Conservation (phyloP, 2,888 invertebrate species). For the Philhelius pedissequus region DNA sequence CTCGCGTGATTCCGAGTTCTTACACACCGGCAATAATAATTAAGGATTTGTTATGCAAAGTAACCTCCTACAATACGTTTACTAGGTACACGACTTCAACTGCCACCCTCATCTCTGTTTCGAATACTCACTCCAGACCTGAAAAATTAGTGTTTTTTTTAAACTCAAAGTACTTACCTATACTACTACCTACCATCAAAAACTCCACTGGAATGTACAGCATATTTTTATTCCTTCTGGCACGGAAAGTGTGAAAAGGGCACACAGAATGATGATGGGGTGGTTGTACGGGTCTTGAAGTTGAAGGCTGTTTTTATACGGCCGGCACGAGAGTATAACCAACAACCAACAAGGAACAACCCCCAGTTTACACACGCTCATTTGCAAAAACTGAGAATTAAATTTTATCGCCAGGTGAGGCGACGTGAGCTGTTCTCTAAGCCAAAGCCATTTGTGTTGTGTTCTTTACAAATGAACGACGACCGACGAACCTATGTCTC, state of each 20-base stretch:
- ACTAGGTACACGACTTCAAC: background rate
- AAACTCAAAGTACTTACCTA: background rate
- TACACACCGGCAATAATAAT: slow-evolving; percentile 57
- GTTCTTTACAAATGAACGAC: slow-evolving; percentile 13
- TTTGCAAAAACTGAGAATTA: slow-evolving; percentile 63
- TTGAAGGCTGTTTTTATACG: background rate
- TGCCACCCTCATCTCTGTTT: background rate
- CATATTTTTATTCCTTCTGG: slow-evolving; percentile 22
- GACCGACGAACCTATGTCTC: slow-evolving; percentile 45
- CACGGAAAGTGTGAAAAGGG: slow-evolving; percentile 8
- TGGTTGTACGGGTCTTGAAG: background rate
- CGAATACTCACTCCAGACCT: background rate
- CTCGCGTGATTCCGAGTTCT: slow-evolving; percentile 60
- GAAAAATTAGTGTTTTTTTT: background rate
- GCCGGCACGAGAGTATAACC: no score
- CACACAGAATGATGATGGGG: background rate
- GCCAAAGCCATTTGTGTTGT: background rate
- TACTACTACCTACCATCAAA: no score
- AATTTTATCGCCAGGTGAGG: slow-evolving; percentile 59
- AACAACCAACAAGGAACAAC: background rate
- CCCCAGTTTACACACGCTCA: slow-evolving; percentile 41
- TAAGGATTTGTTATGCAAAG: slow-evolving; percentile 52
- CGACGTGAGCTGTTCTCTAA: slow-evolving; percentile 26
- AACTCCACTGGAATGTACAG: background rate
- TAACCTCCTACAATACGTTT: background rate